Percentiles rank a stretch among this genome's conserved stretches.
Evolutionary conservation across 1,140 invertebrate genomes (phyloP).

Genomic region (Asbolus verrucosus): DNA sequence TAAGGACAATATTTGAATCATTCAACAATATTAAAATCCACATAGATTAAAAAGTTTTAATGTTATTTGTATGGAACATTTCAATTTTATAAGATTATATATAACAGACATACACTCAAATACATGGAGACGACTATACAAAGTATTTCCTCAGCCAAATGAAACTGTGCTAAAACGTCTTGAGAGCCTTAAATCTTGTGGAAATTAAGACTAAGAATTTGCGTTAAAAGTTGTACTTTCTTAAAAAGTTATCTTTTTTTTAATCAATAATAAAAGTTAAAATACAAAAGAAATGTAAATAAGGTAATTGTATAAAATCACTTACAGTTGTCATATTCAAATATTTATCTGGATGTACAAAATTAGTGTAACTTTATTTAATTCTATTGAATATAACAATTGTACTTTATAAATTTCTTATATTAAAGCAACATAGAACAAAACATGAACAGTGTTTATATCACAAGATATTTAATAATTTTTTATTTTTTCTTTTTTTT

Average conservation of each 20-base stretch:
- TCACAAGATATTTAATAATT: constrained; percentile 53
- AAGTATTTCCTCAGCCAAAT: constrained; percentile 53
- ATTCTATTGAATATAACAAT: constrained; percentile 44
- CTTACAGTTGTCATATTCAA: constrained; percentile 43
- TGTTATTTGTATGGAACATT: constrained; percentile 57
- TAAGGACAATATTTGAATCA: constrained; percentile 20
- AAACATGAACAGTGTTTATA: constrained; percentile 51
- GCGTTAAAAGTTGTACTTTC: constrained; percentile 40
- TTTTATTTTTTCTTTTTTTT: constrained; percentile 36
- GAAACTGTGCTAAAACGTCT: constrained; percentile 47
- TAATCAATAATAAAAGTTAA: constrained; percentile 51
- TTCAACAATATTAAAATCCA: constrained; percentile 13
- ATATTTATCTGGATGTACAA: constrained; percentile 33
- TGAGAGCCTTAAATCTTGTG: constrained; percentile 45
- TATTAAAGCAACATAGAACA: constrained; percentile 49
- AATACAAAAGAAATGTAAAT: constrained; percentile 39
- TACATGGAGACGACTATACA: constrained; percentile 57
- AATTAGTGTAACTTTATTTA: constrained; percentile 36
- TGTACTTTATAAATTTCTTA: constrained; percentile 27
- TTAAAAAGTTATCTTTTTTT: constrained; percentile 31
- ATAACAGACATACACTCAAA: constrained; percentile 58
- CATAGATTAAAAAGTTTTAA: constrained; percentile 57
- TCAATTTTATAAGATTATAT: constrained; percentile 58
- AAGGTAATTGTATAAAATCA: constrained; percentile 45
- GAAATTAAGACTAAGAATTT: constrained; percentile 39